Base-by-base conservation (phyloP, 2,797 vertebrate species). In the Eulemur rubriventer region DNA sequence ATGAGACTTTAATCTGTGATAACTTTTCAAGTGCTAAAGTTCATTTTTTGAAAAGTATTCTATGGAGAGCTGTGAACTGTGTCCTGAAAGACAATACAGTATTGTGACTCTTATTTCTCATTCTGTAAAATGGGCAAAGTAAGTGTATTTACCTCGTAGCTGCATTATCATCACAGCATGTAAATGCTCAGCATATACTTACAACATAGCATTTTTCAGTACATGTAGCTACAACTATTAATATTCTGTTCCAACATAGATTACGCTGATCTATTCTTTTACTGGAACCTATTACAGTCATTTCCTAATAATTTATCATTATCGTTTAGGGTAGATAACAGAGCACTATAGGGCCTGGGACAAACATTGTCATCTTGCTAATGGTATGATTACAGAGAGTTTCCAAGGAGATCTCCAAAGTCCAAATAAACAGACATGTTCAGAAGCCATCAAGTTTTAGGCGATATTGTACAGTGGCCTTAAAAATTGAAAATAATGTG, bases 41-140 rank as follows among this genome's bases (percentile, higher is more conserved):
- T 94, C 18, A 84, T 16, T 57, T 61, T 38, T 63, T 61, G 20
- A 30, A 59, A 88, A 90, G 20, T 35, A 28, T 84, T 72, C 92
- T 70, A 78, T 17, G n/a, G 43, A 88, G 10, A 91, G 3, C 6
- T 87, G 6, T 87, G 67, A 46, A 93, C 73, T 57, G 65, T 22
- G 30, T 65, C 41, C 72, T 24, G 35, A 63, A 41, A 90, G 78
- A 80, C 8, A 57, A 26, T 48, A 48, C 0, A 78, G 20, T 1
- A 8, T 30, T 9, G 4, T 79, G 38, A 22, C 33, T 85, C 46
- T 41, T 75, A 50, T n/a, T 41, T 82, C 46, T 89, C 67, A 69
- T 63, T 35, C 55, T 91, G 9, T 70, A 96, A 89, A 91, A 83
- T 69, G 26, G 67, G n/a, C 35, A 73, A 8, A 91, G 92, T n/a